These are phyloP conservation scores for Otis tarda DNA, from an alignment of 2,113 vertebrate genomes.

Conservation along the genomic window DNA sequence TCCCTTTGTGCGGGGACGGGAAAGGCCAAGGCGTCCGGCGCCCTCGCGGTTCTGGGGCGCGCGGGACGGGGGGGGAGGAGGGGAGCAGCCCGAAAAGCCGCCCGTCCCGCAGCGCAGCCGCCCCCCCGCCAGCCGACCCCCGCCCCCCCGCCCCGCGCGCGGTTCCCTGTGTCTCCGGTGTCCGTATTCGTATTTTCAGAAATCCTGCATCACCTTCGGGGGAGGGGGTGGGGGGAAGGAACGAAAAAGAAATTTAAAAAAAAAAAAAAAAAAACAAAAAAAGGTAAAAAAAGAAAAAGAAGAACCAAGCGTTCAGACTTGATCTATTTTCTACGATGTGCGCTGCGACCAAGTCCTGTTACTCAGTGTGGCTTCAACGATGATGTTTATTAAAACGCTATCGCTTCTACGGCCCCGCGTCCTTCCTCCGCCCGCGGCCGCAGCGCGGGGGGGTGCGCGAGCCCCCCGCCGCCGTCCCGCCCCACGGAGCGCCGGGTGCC, in stretches of 20 bases:
- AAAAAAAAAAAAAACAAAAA: not conserved
- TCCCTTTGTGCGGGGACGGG: too few relatives aligned
- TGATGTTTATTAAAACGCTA: slow-evolving; percentile 91
- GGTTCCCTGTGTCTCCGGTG: not conserved
- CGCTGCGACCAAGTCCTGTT: slow-evolving; percentile 85
- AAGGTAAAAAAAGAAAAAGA: not conserved
- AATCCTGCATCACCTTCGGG: not conserved
- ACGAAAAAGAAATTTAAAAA: slow-evolving; percentile 44
- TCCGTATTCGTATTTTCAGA: not conserved
- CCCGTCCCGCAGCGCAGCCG: too few relatives aligned
- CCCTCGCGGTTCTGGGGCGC: too few relatives aligned
- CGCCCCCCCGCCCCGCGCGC: too few relatives aligned
- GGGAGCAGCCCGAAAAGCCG: too few relatives aligned
- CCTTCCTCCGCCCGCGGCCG: not conserved
- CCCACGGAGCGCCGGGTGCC: not conserved
- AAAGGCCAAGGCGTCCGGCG: too few relatives aligned
- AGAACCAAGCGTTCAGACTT: slow-evolving; percentile 77
- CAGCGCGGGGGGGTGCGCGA: too few relatives aligned
- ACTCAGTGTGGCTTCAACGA: slow-evolving; percentile 88
- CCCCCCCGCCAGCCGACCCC: too few relatives aligned
- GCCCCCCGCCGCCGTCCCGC: not conserved
- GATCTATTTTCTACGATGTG: slow-evolving; percentile 86
- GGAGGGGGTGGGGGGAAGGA: not conserved
- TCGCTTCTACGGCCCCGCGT: slow-evolving; percentile 79
- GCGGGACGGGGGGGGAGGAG: too few relatives aligned